Base-by-base conservation (phyloP, 1,140 invertebrate species). In the Rhopalosiphum padi region DNA sequence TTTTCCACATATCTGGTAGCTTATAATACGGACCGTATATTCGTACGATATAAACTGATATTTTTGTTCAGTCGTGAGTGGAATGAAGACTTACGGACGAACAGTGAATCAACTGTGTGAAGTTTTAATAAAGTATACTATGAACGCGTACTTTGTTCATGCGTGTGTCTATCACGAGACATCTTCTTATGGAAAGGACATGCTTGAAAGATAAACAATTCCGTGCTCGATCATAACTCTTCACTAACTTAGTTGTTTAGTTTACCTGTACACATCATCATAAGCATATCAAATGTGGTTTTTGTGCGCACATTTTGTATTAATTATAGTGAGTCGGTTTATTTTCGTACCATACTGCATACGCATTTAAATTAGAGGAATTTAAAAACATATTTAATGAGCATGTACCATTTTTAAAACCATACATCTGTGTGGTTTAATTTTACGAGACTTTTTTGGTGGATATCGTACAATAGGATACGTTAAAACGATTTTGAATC, bases 171-270 rank as follows among this genome's bases (percentile, higher is more conserved):
- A 51, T 51, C 48, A 51, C 15, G 18, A 77, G 60, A 77, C 15
- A 22, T 77, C 5, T 77, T 77, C 15, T 77, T 6, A n/a, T 15
- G 30, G 11, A n/a, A 77, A n/a, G 30, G n/a, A 77, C n/a, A 18
- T 77, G 60, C 30, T 77, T n/a, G 60, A 77, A 77, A n/a, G 60
- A 77, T 77, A 77, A 77, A 77, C 60, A n/a, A 77, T 77, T n/a
- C n/a, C 4, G 60, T 77, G 30, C 60, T 77, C 60, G 60, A n/a
- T 77, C 60, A 68, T 77, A 51, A 77, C 4, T 77, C 60, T 1
- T 77, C 60, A n/a, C 60, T 68, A 18, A 68, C 60, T 77, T 77
- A 77, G 60, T 77, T 77, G 60, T 77, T 77, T 77, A 77, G 60
- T 77, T 77, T 77, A 18, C 60, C 60, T n/a, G 48, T 51, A 51